Evolutionary conservation across 1,140 invertebrate genomes (phyloP), one percentile per base, ranked within the genome.

Genomic region (Drosophila elegans): DNA sequence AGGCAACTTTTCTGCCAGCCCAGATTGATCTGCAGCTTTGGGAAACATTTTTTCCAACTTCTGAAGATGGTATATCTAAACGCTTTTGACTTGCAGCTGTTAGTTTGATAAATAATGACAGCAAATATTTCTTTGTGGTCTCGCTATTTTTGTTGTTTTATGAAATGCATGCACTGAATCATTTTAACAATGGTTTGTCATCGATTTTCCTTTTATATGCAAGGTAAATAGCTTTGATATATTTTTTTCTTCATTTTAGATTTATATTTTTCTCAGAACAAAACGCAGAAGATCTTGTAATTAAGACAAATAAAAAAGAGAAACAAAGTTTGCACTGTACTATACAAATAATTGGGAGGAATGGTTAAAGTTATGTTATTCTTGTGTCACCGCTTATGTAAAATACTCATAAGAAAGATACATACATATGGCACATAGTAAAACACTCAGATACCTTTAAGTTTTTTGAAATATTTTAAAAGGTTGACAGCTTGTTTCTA

Each of bases 11-110:
- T 39, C 45, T 32, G 3, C 25, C 21, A 25, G 34, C 3, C 29
- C 13, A 39, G 27, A 34, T 38, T 55, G 42, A 66, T 63, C 42
- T 55, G 10, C 27, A 2, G 45, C 44, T 71, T 16, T 21, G 5
- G 13, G 6, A 25, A 39, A 45, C 53, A 59, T 59, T 71, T 72
- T 57, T 72, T 56, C 2, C 44, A 5, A 39, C 25, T 68, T 12
- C 10, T 38, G 4, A 42, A 56, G 16, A 27, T 34, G 51, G 16
- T 41, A 44, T 72, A 57, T 49, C 21, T 73, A 13, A 61, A 29
- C 29, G 21, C 56, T 27, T 11, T 27, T 36, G 39, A 61, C 39
- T 11, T 5, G n/a, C 12, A 27, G 39, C n/a, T 13, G 32, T 25
- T 46, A n/a, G 36, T 46, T 64, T 64, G 2, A 41, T 51, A 36